Conservation (phyloP, 2,888 invertebrate species). For the Biston betularia region DNA sequence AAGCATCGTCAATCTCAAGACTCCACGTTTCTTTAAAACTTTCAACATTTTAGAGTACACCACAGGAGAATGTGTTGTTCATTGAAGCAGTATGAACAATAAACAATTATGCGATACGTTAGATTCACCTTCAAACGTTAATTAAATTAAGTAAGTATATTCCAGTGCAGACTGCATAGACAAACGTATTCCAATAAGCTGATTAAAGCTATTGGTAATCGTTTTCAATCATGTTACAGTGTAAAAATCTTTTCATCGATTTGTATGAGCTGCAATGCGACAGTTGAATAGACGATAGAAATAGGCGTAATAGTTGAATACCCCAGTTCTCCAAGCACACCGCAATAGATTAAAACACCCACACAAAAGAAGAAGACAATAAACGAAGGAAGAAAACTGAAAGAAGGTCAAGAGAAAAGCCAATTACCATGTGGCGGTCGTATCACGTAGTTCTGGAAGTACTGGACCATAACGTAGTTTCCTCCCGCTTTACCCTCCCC, state of each 20-base stretch:
- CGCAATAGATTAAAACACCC: neutral
- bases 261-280: no score
- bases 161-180: slow-evolving; percentile 15
- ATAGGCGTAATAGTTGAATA: no score
- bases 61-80: neutral
- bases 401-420: no score
- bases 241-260: neutral
- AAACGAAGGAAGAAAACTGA: neutral
- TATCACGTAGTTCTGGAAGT: slow-evolving; percentile 90
- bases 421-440: slow-evolving; percentile 88
- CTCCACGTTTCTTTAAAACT: slow-evolving; percentile 61
- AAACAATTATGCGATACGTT: neutral
- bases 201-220: slow-evolving; percentile 20
- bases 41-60: slow-evolving; percentile 53
- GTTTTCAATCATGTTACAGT: slow-evolving; percentile 3
- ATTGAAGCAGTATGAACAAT: neutral
- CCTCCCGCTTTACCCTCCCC: slow-evolving; percentile 89
- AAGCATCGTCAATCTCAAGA: slow-evolving; percentile 58
- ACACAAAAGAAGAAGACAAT: no score
- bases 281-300: no score
- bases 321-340: neutral
- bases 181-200: slow-evolving; percentile 11
- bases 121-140: slow-evolving; percentile 8
- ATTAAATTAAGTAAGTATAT: slow-evolving; percentile 15
- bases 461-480: slow-evolving; percentile 94